These are phyloP conservation scores for Myotis brandtii DNA, from an alignment of 2,113 vertebrate species.

Conservation along the genomic window DNA sequence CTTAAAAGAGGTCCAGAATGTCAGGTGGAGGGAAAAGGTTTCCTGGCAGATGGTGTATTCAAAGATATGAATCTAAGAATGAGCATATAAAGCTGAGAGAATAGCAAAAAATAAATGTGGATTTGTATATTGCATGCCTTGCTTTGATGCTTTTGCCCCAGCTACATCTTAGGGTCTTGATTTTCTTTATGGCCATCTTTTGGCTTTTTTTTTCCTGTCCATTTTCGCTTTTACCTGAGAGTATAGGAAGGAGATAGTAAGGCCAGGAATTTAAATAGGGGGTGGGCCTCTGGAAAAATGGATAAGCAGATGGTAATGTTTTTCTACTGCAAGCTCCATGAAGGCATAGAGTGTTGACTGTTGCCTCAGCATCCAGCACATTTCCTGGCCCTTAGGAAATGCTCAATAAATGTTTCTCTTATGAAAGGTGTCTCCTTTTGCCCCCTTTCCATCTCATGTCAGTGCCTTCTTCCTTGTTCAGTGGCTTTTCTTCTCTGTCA, in stretches of 20 bases:
- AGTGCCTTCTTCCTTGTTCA: not conserved
- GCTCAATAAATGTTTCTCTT: slow-evolving; percentile 3
- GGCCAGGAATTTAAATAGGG: not conserved
- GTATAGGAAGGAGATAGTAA: slow-evolving; percentile 14
- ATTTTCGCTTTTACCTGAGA: slow-evolving; percentile 20
- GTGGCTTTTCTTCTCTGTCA: not conserved
- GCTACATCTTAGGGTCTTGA: not conserved
- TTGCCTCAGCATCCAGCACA: not conserved
- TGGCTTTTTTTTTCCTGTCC: not conserved
- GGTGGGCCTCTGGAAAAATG: not conserved
- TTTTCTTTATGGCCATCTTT: slow-evolving; percentile 36
- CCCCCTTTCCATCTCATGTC: not conserved
- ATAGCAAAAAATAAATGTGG: slow-evolving; percentile 1
- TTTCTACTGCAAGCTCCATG: slow-evolving; percentile 22
- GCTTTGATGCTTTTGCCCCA: slow-evolving; percentile 20
- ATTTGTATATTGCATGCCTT: not conserved
- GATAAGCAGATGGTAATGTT: not conserved
- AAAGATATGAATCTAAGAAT: not conserved
- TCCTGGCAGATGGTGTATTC: not conserved
- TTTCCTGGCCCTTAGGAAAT: slow-evolving; percentile 35
- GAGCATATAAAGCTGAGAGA: not conserved
- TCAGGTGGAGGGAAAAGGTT: not conserved
- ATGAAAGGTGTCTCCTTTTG: not conserved
- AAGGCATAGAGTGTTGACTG: not conserved
- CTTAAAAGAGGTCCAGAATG: slow-evolving; percentile 1